phyloP scores from a whole-genome alignment of 2,888 invertebrate genomes.

The Epinotia bilunana region DNA sequence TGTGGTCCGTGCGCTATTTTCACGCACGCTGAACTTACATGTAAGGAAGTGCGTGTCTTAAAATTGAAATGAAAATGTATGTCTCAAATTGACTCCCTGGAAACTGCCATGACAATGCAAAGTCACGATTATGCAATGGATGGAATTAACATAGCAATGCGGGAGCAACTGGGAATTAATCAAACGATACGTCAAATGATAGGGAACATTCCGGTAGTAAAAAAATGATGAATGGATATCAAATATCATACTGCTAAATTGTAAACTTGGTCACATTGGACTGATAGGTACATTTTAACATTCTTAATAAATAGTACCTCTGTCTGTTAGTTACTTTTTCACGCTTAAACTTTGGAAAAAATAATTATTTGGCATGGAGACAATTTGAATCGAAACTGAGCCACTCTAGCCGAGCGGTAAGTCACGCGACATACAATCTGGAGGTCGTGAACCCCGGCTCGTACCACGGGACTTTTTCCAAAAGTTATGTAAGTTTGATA shows the following conservation, averaged over 20 bases:
- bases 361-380: too few species aligned
- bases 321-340: background rate
- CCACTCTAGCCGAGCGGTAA: too few species aligned
- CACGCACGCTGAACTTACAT: background rate
- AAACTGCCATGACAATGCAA: conserved; percentile 6
- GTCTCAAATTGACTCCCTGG: background rate
- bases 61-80: background rate
- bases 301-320: background rate
- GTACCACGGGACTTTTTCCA: too few species aligned
- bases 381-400: background rate
- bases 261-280: background rate
- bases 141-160: conserved; percentile 5
- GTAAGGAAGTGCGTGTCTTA: background rate
- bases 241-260: background rate
- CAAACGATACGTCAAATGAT: conserved; percentile 18
- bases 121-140: conserved; percentile 25
- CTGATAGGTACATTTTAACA: background rate
- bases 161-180: conserved; percentile 2
- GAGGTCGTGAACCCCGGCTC: too few species aligned
- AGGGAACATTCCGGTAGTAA: background rate
- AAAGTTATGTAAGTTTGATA: too few species aligned
- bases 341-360: background rate
- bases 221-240: background rate
- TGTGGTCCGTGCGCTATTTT: background rate
- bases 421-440: too few species aligned